phyloP scores from a whole-genome alignment of 2,888 invertebrate species.

The Lepidocyrtoides sp. region DNA sequence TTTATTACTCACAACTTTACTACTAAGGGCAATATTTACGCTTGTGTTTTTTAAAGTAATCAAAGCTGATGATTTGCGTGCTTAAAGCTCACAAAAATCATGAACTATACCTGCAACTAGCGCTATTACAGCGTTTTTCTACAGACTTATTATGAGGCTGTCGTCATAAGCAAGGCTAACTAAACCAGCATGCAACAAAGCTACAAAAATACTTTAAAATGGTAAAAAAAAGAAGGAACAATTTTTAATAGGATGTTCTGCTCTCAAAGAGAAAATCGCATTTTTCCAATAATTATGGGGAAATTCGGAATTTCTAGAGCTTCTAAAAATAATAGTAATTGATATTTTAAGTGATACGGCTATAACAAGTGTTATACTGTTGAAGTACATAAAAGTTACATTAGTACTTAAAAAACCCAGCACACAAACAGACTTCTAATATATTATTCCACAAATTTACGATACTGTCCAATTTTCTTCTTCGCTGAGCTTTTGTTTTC shows the following conservation, averaged over 20 bases:
- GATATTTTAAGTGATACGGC: not conserved
- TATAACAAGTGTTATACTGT: not conserved
- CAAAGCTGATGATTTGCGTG: not conserved
- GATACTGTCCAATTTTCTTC: constrained; percentile 55
- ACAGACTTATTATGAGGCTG: not conserved
- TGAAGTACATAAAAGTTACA: not conserved
- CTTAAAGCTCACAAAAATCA: not conserved
- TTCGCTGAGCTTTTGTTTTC: constrained; percentile 27
- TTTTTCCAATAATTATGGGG: not conserved
- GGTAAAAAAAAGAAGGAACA: not conserved
- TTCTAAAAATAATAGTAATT: not conserved
- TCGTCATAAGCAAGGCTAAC: not conserved
- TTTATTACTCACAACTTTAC: not conserved
- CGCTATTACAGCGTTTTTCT: not conserved
- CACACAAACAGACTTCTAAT: not conserved
- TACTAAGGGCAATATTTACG: not conserved
- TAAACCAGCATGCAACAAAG: not conserved
- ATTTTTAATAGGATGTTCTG: not conserved
- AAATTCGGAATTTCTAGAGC: not conserved
- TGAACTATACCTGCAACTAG: not conserved
- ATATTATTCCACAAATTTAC: constrained; percentile 19
- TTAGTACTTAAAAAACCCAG: not conserved
- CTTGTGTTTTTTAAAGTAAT: not conserved
- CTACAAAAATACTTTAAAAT: too few species aligned
- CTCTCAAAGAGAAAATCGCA: not conserved